Evolutionary conservation across 2,797 vertebrate genomes (phyloP).

Genomic region (Tenualosa ilisha): DNA sequence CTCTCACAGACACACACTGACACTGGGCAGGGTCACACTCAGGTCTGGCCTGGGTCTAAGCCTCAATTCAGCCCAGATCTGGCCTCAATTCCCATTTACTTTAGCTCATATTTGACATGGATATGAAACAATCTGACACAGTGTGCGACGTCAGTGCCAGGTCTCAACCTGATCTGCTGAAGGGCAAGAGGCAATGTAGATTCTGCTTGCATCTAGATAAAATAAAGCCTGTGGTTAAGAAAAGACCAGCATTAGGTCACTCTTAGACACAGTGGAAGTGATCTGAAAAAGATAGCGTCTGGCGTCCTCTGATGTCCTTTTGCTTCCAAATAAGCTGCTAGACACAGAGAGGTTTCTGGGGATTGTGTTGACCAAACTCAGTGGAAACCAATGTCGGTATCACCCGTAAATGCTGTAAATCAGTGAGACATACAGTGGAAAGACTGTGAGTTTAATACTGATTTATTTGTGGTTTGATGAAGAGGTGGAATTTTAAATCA

Average conservation of each 20-base stretch:
- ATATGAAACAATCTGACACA: not conserved
- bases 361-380: slow-evolving; percentile 3
- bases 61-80: not conserved
- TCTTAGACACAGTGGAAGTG: not conserved
- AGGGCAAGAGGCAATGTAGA: too few species aligned
- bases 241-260: not conserved
- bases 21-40: not conserved
- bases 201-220: not conserved
- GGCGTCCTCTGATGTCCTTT: not conserved
- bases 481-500: not conserved
- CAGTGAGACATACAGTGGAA: not conserved
- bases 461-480: not conserved
- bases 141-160: not conserved
- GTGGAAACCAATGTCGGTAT: not conserved
- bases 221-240: not conserved
- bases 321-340: not conserved
- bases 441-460: not conserved
- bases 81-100: not conserved
- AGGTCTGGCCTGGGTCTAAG: not conserved
- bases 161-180: not conserved
- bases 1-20: not conserved
- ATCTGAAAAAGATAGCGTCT: not conserved
- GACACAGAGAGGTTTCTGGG: not conserved
- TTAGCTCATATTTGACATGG: not conserved
- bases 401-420: not conserved